A percentile compares a stretch with the other conserved stretches of the same genome.
Evolutionary conservation across 2,797 vertebrate genomes (phyloP).

Genomic region (Percopsis omiscomaycus): DNA sequence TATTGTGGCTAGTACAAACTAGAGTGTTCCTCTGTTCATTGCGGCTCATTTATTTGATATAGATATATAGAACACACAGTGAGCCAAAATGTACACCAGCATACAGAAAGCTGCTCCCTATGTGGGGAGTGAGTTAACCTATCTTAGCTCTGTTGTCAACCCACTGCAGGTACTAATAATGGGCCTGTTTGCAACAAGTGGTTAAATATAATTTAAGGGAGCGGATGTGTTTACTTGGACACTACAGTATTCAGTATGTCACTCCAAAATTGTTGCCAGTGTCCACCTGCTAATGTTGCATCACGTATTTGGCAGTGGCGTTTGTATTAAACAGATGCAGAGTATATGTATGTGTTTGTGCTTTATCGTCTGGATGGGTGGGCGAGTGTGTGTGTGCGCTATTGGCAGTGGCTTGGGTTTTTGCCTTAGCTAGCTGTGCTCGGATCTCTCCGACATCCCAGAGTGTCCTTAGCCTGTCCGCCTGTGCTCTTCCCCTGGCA

Average conservation of each 20-base stretch:
- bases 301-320: not conserved
- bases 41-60: too few species aligned
- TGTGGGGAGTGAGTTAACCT: not conserved
- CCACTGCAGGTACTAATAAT: not conserved
- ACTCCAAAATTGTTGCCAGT: conserved; percentile 4
- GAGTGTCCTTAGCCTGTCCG: not conserved
- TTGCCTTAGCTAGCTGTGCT: conserved; percentile 13
- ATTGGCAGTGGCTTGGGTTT: not conserved
- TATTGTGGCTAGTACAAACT: too few species aligned
- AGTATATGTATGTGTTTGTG: not conserved
- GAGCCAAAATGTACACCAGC: too few species aligned
- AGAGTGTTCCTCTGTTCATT: too few species aligned
- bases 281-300: conserved; percentile 10
- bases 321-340: conserved; percentile 6
- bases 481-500: not conserved
- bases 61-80: too few species aligned
- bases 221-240: conserved; percentile 16
- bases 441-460: conserved; percentile 8
- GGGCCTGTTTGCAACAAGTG: not conserved
- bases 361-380: not conserved
- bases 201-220: not conserved
- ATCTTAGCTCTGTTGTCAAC: not conserved
- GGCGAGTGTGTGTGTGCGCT: not conserved
- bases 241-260: not conserved
- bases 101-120: not conserved